Evolutionary conservation across 2,888 invertebrate species (phyloP).

Genomic region (Himalopsyche tibetana): DNA sequence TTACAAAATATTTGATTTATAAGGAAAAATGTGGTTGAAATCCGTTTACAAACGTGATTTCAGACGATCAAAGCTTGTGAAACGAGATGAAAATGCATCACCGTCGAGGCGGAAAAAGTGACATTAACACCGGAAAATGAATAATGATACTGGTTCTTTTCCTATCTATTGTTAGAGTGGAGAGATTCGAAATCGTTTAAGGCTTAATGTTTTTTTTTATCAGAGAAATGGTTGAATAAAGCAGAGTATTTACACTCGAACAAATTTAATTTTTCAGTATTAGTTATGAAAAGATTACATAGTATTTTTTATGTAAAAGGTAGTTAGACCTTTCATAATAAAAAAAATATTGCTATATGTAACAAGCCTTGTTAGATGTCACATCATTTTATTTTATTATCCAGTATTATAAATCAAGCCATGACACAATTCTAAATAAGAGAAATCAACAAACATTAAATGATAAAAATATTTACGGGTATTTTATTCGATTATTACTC

Average conservation of each 20-base stretch:
- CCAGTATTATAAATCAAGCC: too few relatives aligned
- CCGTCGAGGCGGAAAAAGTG: conserved; percentile 59
- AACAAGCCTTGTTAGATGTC: too few relatives aligned
- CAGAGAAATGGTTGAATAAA: conserved; percentile 48
- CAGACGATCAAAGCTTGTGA: background rate
- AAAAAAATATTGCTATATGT: too few relatives aligned
- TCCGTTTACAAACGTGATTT: background rate
- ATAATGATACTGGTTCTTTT: conserved; percentile 59
- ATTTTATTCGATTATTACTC: too few relatives aligned
- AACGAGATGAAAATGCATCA: conserved; percentile 62
- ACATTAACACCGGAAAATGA: conserved; percentile 63
- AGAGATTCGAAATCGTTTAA: conserved; percentile 59
- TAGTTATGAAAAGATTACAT: background rate
- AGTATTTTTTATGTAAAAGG: too few relatives aligned
- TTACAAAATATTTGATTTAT: too few relatives aligned
- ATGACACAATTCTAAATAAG: too few relatives aligned
- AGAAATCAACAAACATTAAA: too few relatives aligned
- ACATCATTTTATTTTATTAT: too few relatives aligned
- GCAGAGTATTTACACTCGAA: conserved; percentile 51
- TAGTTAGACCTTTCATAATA: too few relatives aligned
- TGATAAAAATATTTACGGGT: too few relatives aligned
- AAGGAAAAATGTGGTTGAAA: too few relatives aligned
- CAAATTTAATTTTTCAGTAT: conserved; percentile 52
- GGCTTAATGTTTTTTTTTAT: conserved; percentile 60
- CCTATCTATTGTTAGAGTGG: conserved; percentile 55